These are phyloP conservation scores for Heliocidaris erythrogramma DNA, from an alignment of 35 echinoderm and acorn worm genomes.

Conservation along the genomic window DNA sequence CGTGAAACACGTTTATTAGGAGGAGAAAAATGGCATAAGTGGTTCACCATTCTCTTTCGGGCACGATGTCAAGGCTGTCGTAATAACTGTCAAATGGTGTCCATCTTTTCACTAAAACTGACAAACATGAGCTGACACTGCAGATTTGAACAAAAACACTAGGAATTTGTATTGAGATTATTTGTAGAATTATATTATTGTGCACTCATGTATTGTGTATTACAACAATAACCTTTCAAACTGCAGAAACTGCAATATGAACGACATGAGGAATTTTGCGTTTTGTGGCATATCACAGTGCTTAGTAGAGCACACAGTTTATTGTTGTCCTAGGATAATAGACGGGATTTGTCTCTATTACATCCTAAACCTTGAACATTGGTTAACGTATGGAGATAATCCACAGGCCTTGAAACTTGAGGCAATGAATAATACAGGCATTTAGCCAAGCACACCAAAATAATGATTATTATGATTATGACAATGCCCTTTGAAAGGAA, in stretches of 20 bases:
- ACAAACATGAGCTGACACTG: conserved; percentile 4
- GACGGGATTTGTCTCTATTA: background rate
- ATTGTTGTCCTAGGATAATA: background rate
- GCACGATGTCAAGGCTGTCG: conserved; percentile 1
- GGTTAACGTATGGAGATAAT: background rate
- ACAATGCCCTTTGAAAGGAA: background rate
- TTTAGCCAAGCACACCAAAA: background rate
- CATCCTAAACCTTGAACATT: background rate
- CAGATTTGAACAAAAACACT: background rate
- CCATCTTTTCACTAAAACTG: conserved; percentile 21
- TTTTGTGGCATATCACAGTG: background rate
- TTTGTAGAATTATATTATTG: background rate
- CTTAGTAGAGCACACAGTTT: background rate
- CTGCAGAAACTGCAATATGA: background rate
- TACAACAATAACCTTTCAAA: background rate
- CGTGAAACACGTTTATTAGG: background rate
- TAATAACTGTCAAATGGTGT: background rate
- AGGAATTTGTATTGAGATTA: background rate
- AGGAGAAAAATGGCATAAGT: background rate
- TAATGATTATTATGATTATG: background rate
- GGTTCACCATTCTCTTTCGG: conserved; percentile 1
- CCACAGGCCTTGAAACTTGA: background rate
- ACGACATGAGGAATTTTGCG: background rate
- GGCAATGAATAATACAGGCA: background rate
- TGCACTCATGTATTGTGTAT: background rate